A percentile compares a stretch with the other conserved stretches of the same genome.
phyloP scores from a whole-genome alignment of 2,888 invertebrate genomes.

The Drosophila acutilabella region DNA sequence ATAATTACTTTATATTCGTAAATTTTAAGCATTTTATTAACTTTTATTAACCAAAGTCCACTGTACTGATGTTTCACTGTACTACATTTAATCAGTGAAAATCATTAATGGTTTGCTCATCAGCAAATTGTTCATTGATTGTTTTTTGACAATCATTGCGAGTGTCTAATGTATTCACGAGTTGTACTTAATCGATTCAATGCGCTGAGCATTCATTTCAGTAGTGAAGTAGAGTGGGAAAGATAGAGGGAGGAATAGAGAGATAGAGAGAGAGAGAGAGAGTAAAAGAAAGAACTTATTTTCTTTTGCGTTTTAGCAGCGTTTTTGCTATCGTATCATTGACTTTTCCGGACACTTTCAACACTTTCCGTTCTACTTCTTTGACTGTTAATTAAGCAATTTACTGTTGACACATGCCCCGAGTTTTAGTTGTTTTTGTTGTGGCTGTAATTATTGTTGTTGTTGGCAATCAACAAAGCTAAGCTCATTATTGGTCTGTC shows the following conservation, averaged over 20 bases:
- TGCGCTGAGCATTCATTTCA: not conserved
- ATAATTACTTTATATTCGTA: too few species aligned
- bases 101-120: not conserved
- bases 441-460: constrained; percentile 13
- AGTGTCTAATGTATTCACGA: constrained; percentile 14
- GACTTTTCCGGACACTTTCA: constrained; percentile 37
- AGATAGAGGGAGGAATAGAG: not conserved
- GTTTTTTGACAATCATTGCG: constrained; percentile 8
- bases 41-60: not conserved
- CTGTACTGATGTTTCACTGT: not conserved
- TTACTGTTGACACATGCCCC: constrained; percentile 56
- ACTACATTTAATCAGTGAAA: constrained; percentile 3
- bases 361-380: constrained; percentile 40
- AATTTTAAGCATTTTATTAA: too few species aligned
- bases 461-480: constrained; percentile 50
- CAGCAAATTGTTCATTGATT: constrained; percentile 13
- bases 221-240: not conserved
- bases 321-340: constrained; percentile 18
- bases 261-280: not conserved
- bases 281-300: not conserved
- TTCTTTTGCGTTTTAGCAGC: constrained; percentile 7
- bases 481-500: constrained; percentile 51
- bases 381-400: constrained; percentile 65
- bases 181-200: constrained; percentile 3
- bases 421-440: constrained; percentile 4